Percentiles rank a stretch among this genome's conserved stretches.
These are phyloP conservation scores for Microplitis manilae DNA, from an alignment of 2,888 invertebrate genomes.

Conservation along the genomic window DNA sequence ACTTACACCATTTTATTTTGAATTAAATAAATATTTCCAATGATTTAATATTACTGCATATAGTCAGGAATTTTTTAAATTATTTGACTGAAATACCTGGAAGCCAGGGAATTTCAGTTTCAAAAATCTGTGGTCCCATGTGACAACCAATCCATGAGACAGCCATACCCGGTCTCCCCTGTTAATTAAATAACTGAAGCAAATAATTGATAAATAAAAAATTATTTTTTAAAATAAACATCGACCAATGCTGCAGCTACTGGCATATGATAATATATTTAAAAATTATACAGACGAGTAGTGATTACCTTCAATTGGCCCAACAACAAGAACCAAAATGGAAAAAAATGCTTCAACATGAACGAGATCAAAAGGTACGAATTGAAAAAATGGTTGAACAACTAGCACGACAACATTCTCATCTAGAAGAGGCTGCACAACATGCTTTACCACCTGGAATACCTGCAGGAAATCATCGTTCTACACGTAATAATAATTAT, in stretches of 20 bases:
- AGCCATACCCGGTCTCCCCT: too few species aligned
- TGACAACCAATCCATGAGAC: too few species aligned
- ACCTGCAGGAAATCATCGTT: slow-evolving; percentile 62
- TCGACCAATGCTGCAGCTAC: too few species aligned
- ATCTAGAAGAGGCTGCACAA: slow-evolving; percentile 92
- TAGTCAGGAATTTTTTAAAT: too few species aligned
- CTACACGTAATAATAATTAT: slow-evolving; percentile 62
- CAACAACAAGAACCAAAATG: slow-evolving; percentile 93
- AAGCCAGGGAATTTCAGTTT: too few species aligned
- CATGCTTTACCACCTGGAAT: slow-evolving; percentile 71
- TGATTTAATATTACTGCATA: too few species aligned
- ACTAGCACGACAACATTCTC: slow-evolving; percentile 96
- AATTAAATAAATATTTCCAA: too few species aligned
- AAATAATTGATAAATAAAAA: not conserved
- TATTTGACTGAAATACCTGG: too few species aligned
- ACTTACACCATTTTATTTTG: too few species aligned
- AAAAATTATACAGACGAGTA: slow-evolving; percentile 80
- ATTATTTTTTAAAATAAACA: too few species aligned
- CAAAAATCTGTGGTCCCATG: too few species aligned
- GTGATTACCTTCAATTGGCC: slow-evolving; percentile 91
- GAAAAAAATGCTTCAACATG: slow-evolving; percentile 93
- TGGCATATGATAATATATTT: not conserved
- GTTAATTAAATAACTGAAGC: too few species aligned
- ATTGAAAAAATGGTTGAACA: slow-evolving; percentile 98
- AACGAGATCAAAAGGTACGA: slow-evolving; percentile 93